Base-by-base conservation (phyloP, 2,888 invertebrate genomes). In the Rhagium mordax region DNA sequence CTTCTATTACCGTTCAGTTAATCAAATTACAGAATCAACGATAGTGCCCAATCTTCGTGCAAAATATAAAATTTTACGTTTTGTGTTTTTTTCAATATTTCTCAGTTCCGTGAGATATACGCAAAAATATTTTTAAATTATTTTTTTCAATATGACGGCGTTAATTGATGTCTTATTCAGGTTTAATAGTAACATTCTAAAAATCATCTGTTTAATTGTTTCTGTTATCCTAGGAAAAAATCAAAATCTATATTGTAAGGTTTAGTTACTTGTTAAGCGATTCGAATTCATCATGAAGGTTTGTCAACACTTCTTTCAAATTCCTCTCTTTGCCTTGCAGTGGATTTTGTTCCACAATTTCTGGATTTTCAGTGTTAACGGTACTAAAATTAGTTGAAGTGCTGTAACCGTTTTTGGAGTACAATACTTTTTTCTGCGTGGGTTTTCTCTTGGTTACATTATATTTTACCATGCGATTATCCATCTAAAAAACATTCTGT, bases 251-350 rank as follows among this genome's bases (percentile, higher is more conserved):
- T 41, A 41, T n/a, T 41, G n/a, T 48, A 27, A 33, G n/a, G 6
- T 57, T 65, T 70, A 71, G 72, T 76, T 80, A 87, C 88, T 84
- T 84, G 64, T 87, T 87, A 53, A 88, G 77, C 2, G 68, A 18
- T 24, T 85, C 84, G 75, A 88, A 88, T 65, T 88, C 88, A 53
- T 86, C 82, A 71, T 88, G 87, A 8, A 88, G 78, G 74, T 87
- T 87, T 4, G 81, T 82, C 6, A 88, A 80, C 3, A 88, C 86
- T 20, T 85, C 85, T 77, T 87, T 87, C 33, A 88, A 74, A 65
- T 83, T 85, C 67, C 82, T 85, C 67, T 87, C 86, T 71, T 84
- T 85, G 53, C 79, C 79, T 24, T 78, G 76, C 2, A 81, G 55
- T 0, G 78, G 71, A 29, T 72, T 69, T 6, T 69, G 70, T 6